Percentiles rank a stretch among this genome's conserved stretches.
Conservation (phyloP, 2,888 invertebrate genomes). For the Lepidocyrtoides sp. region DNA sequence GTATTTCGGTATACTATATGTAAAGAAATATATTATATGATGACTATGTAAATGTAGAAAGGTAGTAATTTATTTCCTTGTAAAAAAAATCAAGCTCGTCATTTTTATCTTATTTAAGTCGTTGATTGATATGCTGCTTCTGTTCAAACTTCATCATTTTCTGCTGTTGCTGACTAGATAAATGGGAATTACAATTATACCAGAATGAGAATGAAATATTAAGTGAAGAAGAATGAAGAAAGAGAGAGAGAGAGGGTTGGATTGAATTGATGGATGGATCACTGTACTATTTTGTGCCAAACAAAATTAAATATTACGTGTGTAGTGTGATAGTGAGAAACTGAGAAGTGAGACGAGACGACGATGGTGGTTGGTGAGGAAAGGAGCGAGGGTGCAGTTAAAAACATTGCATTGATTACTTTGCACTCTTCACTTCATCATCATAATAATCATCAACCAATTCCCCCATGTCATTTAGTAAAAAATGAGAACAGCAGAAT, state of each 20-base stretch:
- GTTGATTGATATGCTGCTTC: slow-evolving; percentile 48
- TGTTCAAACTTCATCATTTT: background rate
- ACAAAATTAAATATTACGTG: slow-evolving; percentile 19
- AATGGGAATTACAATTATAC: slow-evolving; percentile 43
- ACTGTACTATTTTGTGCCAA: background rate
- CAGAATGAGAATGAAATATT: slow-evolving; percentile 45
- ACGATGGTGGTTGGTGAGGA: background rate
- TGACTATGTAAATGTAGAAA: background rate
- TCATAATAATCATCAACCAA: slow-evolving; percentile 57
- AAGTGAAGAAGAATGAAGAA: slow-evolving; percentile 10
- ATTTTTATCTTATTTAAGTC: slow-evolving; percentile 6
- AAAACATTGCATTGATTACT: slow-evolving; percentile 35
- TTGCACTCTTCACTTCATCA: slow-evolving; percentile 51
- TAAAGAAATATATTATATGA: background rate
- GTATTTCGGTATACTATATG: background rate
- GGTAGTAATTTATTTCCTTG: slow-evolving; percentile 24
- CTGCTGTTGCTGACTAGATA: slow-evolving; percentile 8
- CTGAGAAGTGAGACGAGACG: background rate
- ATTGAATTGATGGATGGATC: slow-evolving; percentile 25
- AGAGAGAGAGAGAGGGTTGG: slow-evolving; percentile 1
- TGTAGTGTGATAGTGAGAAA: slow-evolving; percentile 11
- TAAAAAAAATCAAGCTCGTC: slow-evolving; percentile 4
- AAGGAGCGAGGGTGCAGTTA: background rate
- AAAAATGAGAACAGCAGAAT: slow-evolving; percentile 35
- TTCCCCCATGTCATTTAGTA: slow-evolving; percentile 47